phyloP scores from a whole-genome alignment of 2,113 vertebrate species.

The Pionites leucogaster region DNA sequence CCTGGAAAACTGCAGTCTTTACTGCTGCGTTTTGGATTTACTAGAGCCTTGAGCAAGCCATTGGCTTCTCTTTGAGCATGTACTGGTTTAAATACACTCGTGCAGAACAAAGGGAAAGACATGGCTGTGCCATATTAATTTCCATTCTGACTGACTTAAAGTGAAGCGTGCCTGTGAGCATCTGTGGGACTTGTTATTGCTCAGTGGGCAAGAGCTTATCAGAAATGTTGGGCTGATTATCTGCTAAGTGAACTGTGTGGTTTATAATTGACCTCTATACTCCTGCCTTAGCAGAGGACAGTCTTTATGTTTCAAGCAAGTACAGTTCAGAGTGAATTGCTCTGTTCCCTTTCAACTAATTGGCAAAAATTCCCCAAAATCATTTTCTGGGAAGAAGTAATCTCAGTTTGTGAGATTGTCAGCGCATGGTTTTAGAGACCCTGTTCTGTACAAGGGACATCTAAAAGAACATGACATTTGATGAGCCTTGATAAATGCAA shows the following conservation, averaged over 20 bases:
- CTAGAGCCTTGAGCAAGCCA: background rate
- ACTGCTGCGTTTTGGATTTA: slow-evolving; percentile 16
- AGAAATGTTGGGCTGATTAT: background rate
- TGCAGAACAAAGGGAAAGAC: background rate
- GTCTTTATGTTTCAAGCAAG: background rate
- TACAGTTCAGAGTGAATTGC: background rate
- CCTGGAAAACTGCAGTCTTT: background rate
- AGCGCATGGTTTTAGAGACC: background rate
- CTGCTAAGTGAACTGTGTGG: background rate
- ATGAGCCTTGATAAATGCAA: background rate
- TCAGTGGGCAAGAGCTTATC: background rate
- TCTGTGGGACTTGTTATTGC: background rate
- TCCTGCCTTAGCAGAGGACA: background rate
- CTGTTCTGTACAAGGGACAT: background rate
- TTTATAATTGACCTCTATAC: background rate
- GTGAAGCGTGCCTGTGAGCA: background rate
- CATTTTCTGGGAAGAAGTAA: background rate
- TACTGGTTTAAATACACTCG: background rate
- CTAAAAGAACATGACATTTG: background rate
- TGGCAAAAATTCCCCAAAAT: background rate
- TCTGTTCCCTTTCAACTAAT: background rate
- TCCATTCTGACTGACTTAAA: background rate
- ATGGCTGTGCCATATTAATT: background rate
- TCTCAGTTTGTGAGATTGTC: background rate
- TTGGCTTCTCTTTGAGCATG: slow-evolving; percentile 11